Evolutionary conservation across 2,113 vertebrate genomes (phyloP), one percentile per base, ranked within the genome.

Genomic region (Furnarius figulus): DNA sequence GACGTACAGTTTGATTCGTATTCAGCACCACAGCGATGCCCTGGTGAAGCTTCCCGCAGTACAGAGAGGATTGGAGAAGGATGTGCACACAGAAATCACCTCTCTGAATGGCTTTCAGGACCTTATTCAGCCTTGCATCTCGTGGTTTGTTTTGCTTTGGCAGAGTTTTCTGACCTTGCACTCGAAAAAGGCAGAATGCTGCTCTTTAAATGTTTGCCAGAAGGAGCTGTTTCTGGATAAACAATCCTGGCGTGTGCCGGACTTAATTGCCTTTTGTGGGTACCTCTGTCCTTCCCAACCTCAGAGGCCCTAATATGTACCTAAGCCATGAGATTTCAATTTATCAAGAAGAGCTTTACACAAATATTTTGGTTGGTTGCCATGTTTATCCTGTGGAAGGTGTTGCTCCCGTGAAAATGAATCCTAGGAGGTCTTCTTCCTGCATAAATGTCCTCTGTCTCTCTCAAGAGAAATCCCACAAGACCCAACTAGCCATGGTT

Each of bases 1-100:
- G 94, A 94, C 84, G 47, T 90, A 68, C 75, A 77, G 75, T 78
- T 76, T 91, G 85, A 90, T 96, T 96, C n/a, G 21, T 94, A 87
- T 93, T 90, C 87, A 85, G 82, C 59, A 28, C 83, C 37, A 23
- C 76, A 46, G 80, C 85, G 56, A 35, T 50, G 70, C 84, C 66
- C 78, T 47, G 82, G 49, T 39, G 8, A 25, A 73, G 56, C 78
- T 88, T 66, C 85, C 6, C 42, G 4, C 14, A 23, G 40, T 23
- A 44, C 75, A 78, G 5, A 61, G 68, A 72, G 53, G 71, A 87
- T 5, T 67, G 59, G 42, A 53, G 63, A 49, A 77, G 59, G 37
- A 50, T 47, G 59, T 72, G 46, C 78, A 61, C 39, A 20, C 63
- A 66, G 75, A 91, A 93, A 79, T 79, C 67, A 84, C 75, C 59